Evolutionary conservation across 2,888 invertebrate genomes (phyloP), one percentile per base, ranked within the genome.

Genomic region (Acanthacorydalis orientalis): DNA sequence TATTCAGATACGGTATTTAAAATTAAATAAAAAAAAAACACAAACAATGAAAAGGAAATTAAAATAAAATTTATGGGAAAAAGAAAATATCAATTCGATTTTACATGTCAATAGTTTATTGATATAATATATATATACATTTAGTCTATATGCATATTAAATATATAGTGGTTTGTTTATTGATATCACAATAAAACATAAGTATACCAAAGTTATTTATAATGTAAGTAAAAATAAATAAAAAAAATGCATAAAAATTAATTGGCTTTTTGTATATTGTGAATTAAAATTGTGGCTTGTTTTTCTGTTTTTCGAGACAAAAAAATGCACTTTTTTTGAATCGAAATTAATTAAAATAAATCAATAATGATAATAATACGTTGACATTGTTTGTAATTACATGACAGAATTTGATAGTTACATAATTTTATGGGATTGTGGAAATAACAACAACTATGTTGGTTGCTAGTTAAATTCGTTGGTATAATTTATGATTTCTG

Each of bases 221-320:
- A 42, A 37, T 37, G 14, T 37, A 14, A 37, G 37, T 14, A 37
- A 37, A 37, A 31, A 42, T 1, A 31, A 42, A 42, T 42, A 15
- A 38, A 38, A n/a, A 15, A 15, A 15, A 38, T 38, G 15, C 12
- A 38, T 15, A 15, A 53, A 49, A 54, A 56, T 54, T 52, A 54
- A 53, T 58, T 59, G 60, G 63, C 63, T 63, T 60, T 60, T 50
- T 62, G 60, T 60, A 56, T 58, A 54, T 61, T 59, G 57, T 59
- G 57, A 23, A 23, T 57, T 57, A 59, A 61, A 59, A 57, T 59
- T 58, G 62, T 62, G 57, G 62, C 62, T 62, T 63, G 56, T 44
- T 53, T 57, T 52, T 52, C 47, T 47, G 7, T 37, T 37, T 37
- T 37, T 37, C 12, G 37, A 37, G n/a, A 12, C n/a, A 37, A 37